Percentiles rank a stretch among this genome's conserved stretches.
Conservation (phyloP, 2,888 invertebrate genomes). For the Quadroppia sp. region DNA sequence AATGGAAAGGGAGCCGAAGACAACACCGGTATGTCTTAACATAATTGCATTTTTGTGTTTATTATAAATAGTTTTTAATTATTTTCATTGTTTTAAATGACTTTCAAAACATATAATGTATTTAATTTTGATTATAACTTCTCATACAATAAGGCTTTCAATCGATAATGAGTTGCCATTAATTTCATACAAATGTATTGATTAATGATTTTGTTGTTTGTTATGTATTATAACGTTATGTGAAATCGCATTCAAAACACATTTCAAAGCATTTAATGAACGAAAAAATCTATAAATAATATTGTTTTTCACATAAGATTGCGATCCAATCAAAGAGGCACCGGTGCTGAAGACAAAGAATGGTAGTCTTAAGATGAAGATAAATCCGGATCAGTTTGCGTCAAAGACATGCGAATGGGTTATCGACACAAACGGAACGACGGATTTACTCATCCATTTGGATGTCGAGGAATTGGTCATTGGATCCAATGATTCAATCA, state of each 20-base stretch:
- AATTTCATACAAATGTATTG: neutral
- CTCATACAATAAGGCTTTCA: neutral
- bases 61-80: neutral
- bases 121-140: too few species aligned
- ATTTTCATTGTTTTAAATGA: neutral
- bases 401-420: slow-evolving; percentile 8
- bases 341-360: neutral
- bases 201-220: neutral
- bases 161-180: neutral
- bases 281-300: neutral
- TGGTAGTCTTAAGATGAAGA: neutral
- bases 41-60: neutral
- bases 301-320: neutral
- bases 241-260: neutral
- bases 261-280: neutral
- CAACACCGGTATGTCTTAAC: neutral
- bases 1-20: neutral
- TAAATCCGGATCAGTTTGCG: neutral
- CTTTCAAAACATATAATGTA: neutral
- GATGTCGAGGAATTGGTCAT: neutral
- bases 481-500: neutral
- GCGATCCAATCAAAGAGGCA: neutral
- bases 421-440: neutral
- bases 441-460: neutral
- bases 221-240: neutral